Evolutionary conservation across 2,113 vertebrate genomes (phyloP).

Genomic region (Rhinichthys klamathensis): DNA sequence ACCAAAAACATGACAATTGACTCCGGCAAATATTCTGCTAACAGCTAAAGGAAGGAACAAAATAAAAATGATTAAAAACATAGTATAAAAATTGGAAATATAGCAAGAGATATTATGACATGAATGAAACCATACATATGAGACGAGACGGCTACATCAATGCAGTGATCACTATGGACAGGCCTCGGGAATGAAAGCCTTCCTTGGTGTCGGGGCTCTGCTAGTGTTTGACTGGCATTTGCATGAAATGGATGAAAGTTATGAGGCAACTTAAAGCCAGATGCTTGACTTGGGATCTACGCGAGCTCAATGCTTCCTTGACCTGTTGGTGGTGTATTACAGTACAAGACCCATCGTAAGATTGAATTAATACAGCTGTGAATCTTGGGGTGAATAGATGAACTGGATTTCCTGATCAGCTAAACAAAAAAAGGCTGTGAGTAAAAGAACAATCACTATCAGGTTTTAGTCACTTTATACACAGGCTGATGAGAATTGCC

Average conservation of each 20-base stretch:
- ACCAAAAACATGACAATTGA: not conserved
- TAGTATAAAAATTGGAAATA: constrained; percentile 27
- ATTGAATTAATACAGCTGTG: not conserved
- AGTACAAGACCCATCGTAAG: not conserved
- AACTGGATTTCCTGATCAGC: not conserved
- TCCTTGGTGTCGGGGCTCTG: not conserved
- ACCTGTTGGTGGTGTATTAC: not conserved
- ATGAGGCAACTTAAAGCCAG: not conserved
- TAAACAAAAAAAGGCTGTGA: not conserved
- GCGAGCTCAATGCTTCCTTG: not conserved
- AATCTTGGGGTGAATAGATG: not conserved
- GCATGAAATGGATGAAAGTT: not conserved
- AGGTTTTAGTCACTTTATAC: not conserved
- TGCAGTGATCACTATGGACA: constrained; percentile 3
- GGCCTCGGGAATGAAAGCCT: not conserved
- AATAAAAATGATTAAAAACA: constrained; percentile 30
- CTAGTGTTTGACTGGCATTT: constrained; percentile 31
- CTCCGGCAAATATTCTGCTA: not conserved
- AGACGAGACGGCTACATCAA: not conserved
- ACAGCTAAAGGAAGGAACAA: not conserved
- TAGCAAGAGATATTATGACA: constrained; percentile 7
- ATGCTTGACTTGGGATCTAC: not conserved
- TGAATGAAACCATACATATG: constrained; percentile 18
- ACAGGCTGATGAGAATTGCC: not conserved
- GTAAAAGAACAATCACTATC: not conserved